These are phyloP conservation scores for Cathartes aura DNA, from an alignment of 2,113 vertebrate genomes.

Conservation along the genomic window DNA sequence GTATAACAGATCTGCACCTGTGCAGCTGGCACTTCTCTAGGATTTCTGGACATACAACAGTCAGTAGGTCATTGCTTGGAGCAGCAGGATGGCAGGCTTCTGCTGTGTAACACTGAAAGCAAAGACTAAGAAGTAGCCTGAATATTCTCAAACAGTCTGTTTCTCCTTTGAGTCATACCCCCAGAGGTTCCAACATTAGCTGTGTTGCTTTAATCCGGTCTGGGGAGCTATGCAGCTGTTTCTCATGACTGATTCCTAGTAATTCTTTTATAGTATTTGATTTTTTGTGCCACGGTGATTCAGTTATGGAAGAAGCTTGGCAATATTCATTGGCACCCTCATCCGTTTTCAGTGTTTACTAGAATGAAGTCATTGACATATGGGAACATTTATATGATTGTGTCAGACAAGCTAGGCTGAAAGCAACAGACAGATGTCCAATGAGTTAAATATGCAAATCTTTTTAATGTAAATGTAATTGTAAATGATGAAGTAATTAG, in stretches of 20 bases:
- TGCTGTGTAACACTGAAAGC: neutral
- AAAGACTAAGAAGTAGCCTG: neutral
- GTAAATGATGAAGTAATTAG: neutral
- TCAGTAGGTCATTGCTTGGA: neutral
- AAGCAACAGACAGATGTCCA: conserved; percentile 26
- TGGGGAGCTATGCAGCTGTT: conserved; percentile 37
- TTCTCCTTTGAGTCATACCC: conserved; percentile 45
- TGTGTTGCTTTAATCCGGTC: neutral
- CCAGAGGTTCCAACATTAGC: neutral
- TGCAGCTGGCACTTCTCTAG: neutral
- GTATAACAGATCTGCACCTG: neutral
- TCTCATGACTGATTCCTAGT: conserved; percentile 31
- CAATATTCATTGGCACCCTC: conserved; percentile 27
- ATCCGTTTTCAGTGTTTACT: conserved; percentile 8
- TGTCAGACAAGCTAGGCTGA: conserved; percentile 19
- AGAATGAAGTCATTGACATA: conserved; percentile 61
- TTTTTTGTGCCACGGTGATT: conserved; percentile 28
- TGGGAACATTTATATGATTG: conserved; percentile 26
- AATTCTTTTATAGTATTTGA: conserved; percentile 25
- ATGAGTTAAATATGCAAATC: conserved; percentile 1
- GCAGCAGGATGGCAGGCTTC: neutral
- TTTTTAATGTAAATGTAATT: neutral
- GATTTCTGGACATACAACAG: neutral
- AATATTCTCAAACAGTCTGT: neutral
- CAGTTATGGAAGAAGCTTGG: conserved; percentile 42